Base-by-base conservation (phyloP, 1,140 invertebrate species). In the Phthorimaea operculella region DNA sequence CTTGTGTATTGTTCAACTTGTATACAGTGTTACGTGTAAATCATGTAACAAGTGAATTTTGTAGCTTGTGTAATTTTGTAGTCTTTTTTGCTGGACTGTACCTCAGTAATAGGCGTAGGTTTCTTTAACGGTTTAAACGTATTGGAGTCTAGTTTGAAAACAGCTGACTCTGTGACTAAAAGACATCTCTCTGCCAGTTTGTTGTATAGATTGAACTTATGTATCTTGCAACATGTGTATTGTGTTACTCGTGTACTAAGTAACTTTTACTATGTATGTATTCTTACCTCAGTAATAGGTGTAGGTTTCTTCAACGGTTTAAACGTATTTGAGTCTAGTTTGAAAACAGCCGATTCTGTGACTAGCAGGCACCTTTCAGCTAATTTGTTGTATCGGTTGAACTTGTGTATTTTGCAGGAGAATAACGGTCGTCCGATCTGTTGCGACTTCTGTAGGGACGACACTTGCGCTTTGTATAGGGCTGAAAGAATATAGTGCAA, bases 111-210 rank as follows among this genome's bases (percentile, higher is more conserved):
- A 4, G 90, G 89, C 70, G 93, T 92, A 14, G 92, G 92, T 64
- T 94, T 92, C 70, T 92, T 94, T 88, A 99, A 90, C 21, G 91
- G 90, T 71, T 94, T 96, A 77, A 98, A 98, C 59, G 92, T 95
- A 66, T 90, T 90, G 14, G 87, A 83, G 42, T 99, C 96, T 60
- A 99, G 85, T 81, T 99, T 99, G 78, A 94, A 97, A 60, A 99
- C 91, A 18, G 88, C 89, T 7, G 90, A 88, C 64, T 98, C 96
- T 0, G 97, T 98, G 44, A 99, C 86, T 9, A 98, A 87, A 49
- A 99, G 78, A 4, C 94, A 94, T 48, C 97, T 88, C 70, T 28
- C 6, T 4, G 21, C 21, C 21, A 28, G 21, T 85, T 98, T 98
- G 80, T 96, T 96, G 80, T 92, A 92, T 49, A 87, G 85, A 72